Evolutionary conservation across 1,140 invertebrate species (phyloP).

Genomic region (Branchinecta lynchi): DNA sequence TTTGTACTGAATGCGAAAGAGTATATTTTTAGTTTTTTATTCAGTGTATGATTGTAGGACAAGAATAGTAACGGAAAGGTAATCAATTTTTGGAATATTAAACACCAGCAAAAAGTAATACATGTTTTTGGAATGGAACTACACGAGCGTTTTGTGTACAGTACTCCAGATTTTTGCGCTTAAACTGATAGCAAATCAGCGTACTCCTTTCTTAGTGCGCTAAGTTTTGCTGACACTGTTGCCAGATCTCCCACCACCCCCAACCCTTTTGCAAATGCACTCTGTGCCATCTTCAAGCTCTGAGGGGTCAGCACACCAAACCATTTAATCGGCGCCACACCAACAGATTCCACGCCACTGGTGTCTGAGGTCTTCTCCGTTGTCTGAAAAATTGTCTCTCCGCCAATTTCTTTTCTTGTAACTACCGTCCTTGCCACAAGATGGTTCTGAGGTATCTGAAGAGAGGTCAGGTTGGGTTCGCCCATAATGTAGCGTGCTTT

Average conservation of each 20-base stretch:
- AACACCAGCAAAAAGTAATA: too few relatives aligned
- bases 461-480: conserved; percentile 43
- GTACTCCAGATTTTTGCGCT: background rate
- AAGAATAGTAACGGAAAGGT: too few relatives aligned
- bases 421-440: background rate
- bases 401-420: background rate
- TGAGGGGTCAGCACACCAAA: conserved; percentile 56
- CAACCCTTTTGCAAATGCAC: conserved; percentile 44
- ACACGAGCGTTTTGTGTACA: too few relatives aligned
- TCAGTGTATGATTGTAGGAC: too few relatives aligned
- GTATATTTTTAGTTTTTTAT: too few relatives aligned
- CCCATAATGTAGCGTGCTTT: conserved; percentile 55
- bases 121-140: too few relatives aligned
- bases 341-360: background rate
- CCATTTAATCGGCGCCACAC: conserved; percentile 47
- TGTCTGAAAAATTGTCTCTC: background rate
- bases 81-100: too few relatives aligned
- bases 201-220: conserved; percentile 12
- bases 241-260: conserved; percentile 42
- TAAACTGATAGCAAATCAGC: too few relatives aligned
- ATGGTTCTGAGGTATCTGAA: conserved; percentile 45
- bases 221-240: conserved; percentile 38
- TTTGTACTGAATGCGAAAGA: too few relatives aligned
- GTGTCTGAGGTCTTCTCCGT: background rate
- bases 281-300: conserved; percentile 47